phyloP scores from a whole-genome alignment of 2,113 vertebrate genomes.

The Chroicocephalus ridibundus region DNA sequence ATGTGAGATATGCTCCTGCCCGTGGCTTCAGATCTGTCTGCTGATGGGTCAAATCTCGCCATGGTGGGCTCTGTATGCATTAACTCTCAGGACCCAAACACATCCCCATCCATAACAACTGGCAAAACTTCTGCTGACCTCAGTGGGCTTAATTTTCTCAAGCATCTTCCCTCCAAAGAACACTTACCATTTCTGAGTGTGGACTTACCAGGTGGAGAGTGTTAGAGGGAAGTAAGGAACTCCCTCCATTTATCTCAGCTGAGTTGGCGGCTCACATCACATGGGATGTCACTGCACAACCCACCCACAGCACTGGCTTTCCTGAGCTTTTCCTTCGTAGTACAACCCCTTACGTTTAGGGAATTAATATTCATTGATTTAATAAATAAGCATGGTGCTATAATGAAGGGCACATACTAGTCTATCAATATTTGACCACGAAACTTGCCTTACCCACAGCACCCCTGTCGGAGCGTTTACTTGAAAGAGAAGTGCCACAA shows the following conservation, averaged over 20 bases:
- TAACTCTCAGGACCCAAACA: neutral
- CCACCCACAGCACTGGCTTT: neutral
- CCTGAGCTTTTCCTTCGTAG: neutral
- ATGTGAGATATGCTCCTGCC: neutral
- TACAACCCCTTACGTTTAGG: neutral
- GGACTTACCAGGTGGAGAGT: neutral
- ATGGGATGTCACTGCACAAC: neutral
- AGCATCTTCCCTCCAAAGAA: neutral
- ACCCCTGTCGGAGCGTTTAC: neutral
- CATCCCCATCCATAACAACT: rapidly evolving
- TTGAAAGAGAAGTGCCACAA: neutral
- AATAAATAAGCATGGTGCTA: neutral
- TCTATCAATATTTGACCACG: neutral
- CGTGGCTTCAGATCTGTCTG: neutral
- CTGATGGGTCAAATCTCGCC: neutral
- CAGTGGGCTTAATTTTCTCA: neutral
- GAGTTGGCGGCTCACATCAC: neutral
- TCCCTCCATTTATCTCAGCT: neutral
- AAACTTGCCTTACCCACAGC: neutral
- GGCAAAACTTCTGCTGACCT: neutral
- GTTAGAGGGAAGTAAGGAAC: neutral
- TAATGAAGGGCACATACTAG: neutral
- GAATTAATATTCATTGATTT: neutral
- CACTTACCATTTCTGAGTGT: neutral
- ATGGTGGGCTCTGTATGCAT: neutral